Base-by-base conservation (phyloP, 2,113 vertebrate genomes). In the Panthera leo region DNA sequence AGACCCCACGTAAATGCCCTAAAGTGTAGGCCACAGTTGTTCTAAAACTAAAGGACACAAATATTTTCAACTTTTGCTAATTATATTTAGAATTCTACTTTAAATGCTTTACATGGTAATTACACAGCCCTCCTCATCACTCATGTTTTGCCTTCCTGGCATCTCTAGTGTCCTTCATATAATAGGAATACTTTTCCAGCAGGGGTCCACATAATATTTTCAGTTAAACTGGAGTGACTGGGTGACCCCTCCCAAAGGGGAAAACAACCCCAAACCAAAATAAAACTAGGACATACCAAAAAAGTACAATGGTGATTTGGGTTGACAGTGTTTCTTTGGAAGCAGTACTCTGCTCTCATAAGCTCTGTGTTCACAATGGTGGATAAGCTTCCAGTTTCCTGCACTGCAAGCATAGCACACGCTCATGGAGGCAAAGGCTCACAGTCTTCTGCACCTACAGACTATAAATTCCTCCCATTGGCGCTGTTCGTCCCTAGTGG, bases 201-300 rank as follows among this genome's bases (percentile, higher is more conserved):
- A 89, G 65, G 58, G 79, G 79, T 70, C 5, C 53, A 68, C 13
- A 23, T 23, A 34, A 18, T 67, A 55, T 79, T 96, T 97, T 67
- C 65, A 80, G 34, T 75, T 82, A 39, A 89, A 68, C 23, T 34
- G 68, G 27, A 93, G 7, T 53, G 39, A 76, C 4, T 36, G 36
- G 8, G 25, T 36, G 82, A 53, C 19, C 1, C 53, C 61, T 15
- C 31, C 29, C 63, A 84, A 87, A 12, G 42, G 58, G 45, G 53
- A 84, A 96, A 91, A 86, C 79, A 88, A 84, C 12, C 14, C 34
- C n/a, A 95, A 82, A 11, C 15, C 11, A 45, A 95, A 91, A 80
- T 19, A 95, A 68, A 80, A 84, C 18, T 25, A 80, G 21, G 63
- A 36, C 39, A 68, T 61, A 29, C 3, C 48, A 53, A 51, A 84